A percentile compares a stretch with the other conserved stretches of the same genome.
Evolutionary conservation across 2,888 invertebrate genomes (phyloP).

Genomic region (Pyrocoelia pectoralis): DNA sequence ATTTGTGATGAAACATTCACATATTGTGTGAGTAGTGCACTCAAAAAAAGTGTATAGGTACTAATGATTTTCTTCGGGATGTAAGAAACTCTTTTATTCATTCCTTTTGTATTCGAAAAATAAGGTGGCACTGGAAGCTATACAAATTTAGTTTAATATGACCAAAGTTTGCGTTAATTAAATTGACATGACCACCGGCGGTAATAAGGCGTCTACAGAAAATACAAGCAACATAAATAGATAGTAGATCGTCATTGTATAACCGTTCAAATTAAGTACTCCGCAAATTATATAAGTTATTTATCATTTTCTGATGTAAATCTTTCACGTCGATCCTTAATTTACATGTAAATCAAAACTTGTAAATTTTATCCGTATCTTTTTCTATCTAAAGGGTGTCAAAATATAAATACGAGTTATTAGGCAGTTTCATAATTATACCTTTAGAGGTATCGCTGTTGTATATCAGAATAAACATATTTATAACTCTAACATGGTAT

Average conservation of each 20-base stretch:
- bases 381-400: constrained; percentile 41
- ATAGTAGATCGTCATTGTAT: constrained; percentile 10
- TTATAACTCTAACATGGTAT: constrained; percentile 33
- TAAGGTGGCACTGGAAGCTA: no score
- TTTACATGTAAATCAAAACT: constrained; percentile 43
- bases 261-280: constrained; percentile 35
- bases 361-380: constrained; percentile 39
- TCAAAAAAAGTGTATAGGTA: no score
- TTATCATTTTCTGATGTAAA: constrained; percentile 38
- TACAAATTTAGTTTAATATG: no score
- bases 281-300: constrained; percentile 34
- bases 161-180: no score
- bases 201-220: constrained; percentile 12
- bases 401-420: constrained; percentile 44
- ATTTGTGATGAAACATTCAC: no score
- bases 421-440: constrained; percentile 42
- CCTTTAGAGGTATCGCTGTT: constrained; percentile 32
- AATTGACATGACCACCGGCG: constrained; percentile 2
- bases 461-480: constrained; percentile 35
- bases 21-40: no score
- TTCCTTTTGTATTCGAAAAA: no score
- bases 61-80: no score
- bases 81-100: no score
- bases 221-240: no score
- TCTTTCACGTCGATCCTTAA: constrained; percentile 38